Evolutionary conservation across 1,140 invertebrate genomes (phyloP), one percentile per base, ranked within the genome.

Genomic region (Mactra quadrangularis): DNA sequence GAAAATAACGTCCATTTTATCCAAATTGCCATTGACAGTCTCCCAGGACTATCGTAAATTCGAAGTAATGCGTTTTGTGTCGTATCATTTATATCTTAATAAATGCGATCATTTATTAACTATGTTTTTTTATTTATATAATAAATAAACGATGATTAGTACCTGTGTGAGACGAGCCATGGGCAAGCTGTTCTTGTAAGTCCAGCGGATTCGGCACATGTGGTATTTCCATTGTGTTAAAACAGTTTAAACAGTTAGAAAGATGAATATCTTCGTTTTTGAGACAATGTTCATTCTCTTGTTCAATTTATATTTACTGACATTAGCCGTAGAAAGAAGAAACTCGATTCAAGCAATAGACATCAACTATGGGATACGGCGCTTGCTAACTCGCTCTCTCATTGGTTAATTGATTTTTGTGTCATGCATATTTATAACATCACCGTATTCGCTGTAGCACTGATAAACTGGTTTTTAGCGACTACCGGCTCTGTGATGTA

Each of bases 221-320:
- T 1, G 64, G 64, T 50, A 41, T 13, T 47, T 68, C 64, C 64
- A 68, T 68, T 22, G 19, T 47, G 29, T 41, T n/a, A 52, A 19
- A 52, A 57, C 41, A 9, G 11, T 53, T 68, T 66, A 27, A 57
- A 66, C 50, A n/a, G 17, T 50, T 70, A 38, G 19, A n/a, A 35
- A 68, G 38, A 68, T 41, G 53, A 55, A 64, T 38, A 35, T 52
- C 15, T 74, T 68, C 55, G 50, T 55, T 64, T n/a, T 33, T 66
- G 22, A 70, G 41, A 52, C 57, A 57, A 81, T 70, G 68, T 71
- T 29, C 59, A n/a, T 41, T 47, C 47, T 71, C 66, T 70, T 33
- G 52, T 66, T 81, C 77, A 68, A 81, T 70, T 70, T 81, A 70
- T 81, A 81, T 71, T 71, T 57, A 78, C 66, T 59, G 74, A 76